Base-by-base conservation (phyloP, 2,797 vertebrate genomes). In the Myripristis murdjan region DNA sequence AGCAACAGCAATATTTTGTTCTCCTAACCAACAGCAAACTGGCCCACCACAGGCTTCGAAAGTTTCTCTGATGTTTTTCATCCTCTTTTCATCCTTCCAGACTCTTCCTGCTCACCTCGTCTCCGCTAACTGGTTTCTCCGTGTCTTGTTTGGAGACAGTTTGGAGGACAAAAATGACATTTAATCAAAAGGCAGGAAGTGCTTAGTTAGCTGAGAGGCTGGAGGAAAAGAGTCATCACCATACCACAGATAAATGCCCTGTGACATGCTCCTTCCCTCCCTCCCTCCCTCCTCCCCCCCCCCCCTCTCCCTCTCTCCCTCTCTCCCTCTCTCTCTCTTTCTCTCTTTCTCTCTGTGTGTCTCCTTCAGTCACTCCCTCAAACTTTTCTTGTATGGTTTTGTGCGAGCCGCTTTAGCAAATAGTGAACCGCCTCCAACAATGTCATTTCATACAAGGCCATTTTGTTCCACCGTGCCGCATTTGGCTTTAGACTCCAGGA, bases 181-280 rank as follows among this genome's bases (percentile, higher is more conserved):
- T 64, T 71, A 73, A 81, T 91, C 65, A 58, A 86, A 89, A 87
- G 81, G 76, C 89, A 92, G 93, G 90, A 94, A 93, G 86, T 58
- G 77, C 89, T 90, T 70, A 69, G 82, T 91, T 90, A 89, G 82
- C 84, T 77, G 71, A 88, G 89, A 78, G 83, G 53, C 69, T 64
- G 72, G 83, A 92, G 88, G 91, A 90, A 91, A 87, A 86, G 85
- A 90, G 89, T 92, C 90, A 92, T 92, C 90, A 89, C 82, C 88
- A 82, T 89, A 88, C 92, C 86, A 74, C 84, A 93, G 89, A 92
- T 91, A 90, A 92, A 91, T 81, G 77, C 86, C 81, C 73, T 75
- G 72, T 82, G 88, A 89, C 87, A 91, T 83, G 82, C 81, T 64
- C 79, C 83, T 85, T 74, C 83, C 86, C 74, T 76, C 82, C 67